Percentiles rank a stretch among this genome's conserved stretches.
Conservation (phyloP, 1,140 invertebrate species). For the Pemphigus obesinymphae region DNA sequence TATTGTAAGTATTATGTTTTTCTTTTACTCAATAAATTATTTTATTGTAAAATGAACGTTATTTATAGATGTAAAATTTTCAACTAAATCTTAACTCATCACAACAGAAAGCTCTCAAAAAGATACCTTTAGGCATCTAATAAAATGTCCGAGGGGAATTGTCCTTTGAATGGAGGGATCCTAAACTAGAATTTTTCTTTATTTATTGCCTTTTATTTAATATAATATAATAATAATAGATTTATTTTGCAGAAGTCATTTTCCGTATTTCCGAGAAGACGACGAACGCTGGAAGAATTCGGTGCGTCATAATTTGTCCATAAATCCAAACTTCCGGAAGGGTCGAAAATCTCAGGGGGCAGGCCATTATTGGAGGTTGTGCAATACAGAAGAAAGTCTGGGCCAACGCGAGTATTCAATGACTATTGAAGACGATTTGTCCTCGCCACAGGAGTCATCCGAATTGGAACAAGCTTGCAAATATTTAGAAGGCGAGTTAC, state of each 20-base stretch:
- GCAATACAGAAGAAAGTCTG: constrained; percentile 46
- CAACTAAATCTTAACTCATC: no score
- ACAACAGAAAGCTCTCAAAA: no score
- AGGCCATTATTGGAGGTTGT: constrained; percentile 79
- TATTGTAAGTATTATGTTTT: no score
- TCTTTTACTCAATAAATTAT: no score
- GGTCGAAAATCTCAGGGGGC: constrained; percentile 76
- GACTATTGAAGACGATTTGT: background rate
- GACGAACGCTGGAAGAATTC: constrained; percentile 89
- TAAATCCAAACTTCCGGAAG: constrained; percentile 84
- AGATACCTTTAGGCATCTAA: no score
- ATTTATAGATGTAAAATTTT: no score
- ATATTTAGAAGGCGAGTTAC: constrained; percentile 21
- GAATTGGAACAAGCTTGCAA: constrained; percentile 37
- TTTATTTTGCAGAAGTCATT: constrained; percentile 64
- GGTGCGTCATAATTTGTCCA: constrained; percentile 78
- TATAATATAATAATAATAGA: no score
- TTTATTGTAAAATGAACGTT: no score
- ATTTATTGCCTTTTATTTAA: no score
- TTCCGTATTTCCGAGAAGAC: constrained; percentile 78
- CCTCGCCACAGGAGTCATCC: constrained; percentile 14
- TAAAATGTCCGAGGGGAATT: no score
- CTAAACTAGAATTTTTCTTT: no score
- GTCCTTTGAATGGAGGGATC: no score
- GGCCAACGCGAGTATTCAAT: constrained; percentile 11